Base-by-base conservation (phyloP, 2,113 vertebrate species). In the Xenus cinereus region DNA sequence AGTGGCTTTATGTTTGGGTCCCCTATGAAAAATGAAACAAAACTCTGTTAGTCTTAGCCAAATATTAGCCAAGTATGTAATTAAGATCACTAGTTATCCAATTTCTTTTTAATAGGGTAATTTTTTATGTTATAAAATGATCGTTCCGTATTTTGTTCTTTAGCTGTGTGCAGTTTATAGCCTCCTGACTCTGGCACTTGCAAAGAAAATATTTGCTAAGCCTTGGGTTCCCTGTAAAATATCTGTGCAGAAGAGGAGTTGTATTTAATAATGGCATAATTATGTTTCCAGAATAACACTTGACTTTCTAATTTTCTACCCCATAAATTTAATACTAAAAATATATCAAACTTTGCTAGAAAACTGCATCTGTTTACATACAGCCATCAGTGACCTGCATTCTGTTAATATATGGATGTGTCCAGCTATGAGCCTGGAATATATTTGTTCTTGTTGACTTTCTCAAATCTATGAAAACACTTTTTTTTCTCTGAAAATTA, bases 171-270 rank as follows among this genome's bases (percentile, higher is more conserved):
- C 66, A 68, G 73, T 95, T 95, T 89, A 82, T 93, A 87, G 73
- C 84, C 41, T 93, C 73, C 54, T 85, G 79, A 72, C 73, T 90
- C 62, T 53, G 92, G 86, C 88, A 54, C 39, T 75, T 35, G 32
- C 23, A 95, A 73, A 76, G 32, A 96, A 89, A 96, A 96, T 95
- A 95, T 95, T 93, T 97, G 95, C 89, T 84, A 39, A 92, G 63
- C 45, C 7, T 94, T 87, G 89, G 89, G 22, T 92, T 93, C 62
- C 54, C 76, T 95, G 57, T 94, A 87, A 93, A 92, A 84, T 89
- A 79, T 3, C 69, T 28, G 33, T 92, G 76, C 64, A 90, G 73
- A 86, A 93, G 75, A 84, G 64, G 35, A 86, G 45, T 87, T 86
- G 45, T 59, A 35, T 86, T 96, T 88, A 93, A 93, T 95, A 96